Conservation (phyloP, 2,888 invertebrate species). For the Ypsolopha sequella region DNA sequence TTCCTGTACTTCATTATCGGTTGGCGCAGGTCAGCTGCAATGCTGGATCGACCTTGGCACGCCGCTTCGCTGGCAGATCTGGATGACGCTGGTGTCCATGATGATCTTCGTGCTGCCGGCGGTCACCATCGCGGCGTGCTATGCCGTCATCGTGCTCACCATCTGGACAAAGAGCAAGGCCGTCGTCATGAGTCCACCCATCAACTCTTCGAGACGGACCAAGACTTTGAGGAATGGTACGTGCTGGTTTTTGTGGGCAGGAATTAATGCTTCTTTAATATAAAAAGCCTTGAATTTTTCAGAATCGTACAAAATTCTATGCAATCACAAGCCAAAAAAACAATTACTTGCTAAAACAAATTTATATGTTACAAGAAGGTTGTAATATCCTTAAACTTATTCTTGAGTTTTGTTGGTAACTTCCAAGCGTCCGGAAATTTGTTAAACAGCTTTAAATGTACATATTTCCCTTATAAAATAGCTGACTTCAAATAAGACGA, state of each 20-base stretch:
- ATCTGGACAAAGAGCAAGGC: slow-evolving; percentile 90
- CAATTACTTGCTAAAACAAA: no score
- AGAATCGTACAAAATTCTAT: no score
- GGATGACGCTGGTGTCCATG: slow-evolving; percentile 86
- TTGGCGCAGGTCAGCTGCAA: slow-evolving; percentile 75
- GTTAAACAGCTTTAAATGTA: no score
- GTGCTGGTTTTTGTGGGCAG: slow-evolving; percentile 7
- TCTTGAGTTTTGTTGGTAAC: no score
- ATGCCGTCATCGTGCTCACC: slow-evolving; percentile 90
- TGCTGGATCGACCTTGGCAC: slow-evolving; percentile 90
- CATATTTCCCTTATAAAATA: no score
- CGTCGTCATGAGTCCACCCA: slow-evolving; percentile 69
- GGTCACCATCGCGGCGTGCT: slow-evolving; percentile 89
- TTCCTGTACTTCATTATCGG: neutral
- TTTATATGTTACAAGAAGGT: no score
- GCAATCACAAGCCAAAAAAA: no score
- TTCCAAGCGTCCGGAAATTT: no score
- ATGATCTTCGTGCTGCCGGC: slow-evolving; percentile 90
- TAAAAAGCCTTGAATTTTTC: no score
- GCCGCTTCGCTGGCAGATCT: slow-evolving; percentile 85
- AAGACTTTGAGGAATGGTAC: slow-evolving; percentile 52
- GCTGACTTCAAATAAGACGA: no score
- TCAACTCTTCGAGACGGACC: slow-evolving; percentile 45
- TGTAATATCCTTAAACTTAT: no score
- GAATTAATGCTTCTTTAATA: no score